Evolutionary conservation across 1,140 invertebrate genomes (phyloP), one percentile per base, ranked within the genome.

Genomic region (Drosophila carrolli): DNA sequence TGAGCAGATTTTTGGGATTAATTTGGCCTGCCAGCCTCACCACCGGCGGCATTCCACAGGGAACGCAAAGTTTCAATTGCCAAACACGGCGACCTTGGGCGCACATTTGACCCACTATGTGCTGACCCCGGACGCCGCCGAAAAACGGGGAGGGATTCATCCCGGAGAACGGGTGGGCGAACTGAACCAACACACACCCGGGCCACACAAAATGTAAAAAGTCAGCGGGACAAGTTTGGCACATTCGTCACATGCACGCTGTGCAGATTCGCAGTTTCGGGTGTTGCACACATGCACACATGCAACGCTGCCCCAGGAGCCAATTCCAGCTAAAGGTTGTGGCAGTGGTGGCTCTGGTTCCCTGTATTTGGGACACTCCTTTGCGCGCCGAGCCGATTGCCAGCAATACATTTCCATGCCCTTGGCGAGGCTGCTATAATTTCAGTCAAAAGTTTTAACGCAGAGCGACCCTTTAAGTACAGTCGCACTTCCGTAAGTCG

Each of bases 171-270:
- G 32, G 2, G 11, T 19, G 10, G 50, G 1, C 10, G 16, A 7
- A 41, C 27, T 13, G 14, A 60, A 66, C 13, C 9, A 37, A 66
- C 51, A 68, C 40, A 40, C n/a, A 68, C 11, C 47, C 11, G n/a
- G 8, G 13, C 11, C 37, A 14, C 1, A 50, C 16, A 40, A 46
- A 47, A 13, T 16, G 29, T 0, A 63, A 46, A 47, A 37, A 19
- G 57, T 14, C 35, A 40, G 67, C 37, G 37, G 35, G 13, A 78
- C 63, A 85, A 85, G 59, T 81, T 81, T 78, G 78, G 53, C 68
- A 82, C 82, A 85, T 84, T 86, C 81, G 78, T 86, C 82, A 84
- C 62, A 54, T 27, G 67, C 53, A 74, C 66, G 68, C 16, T 43
- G 32, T 41, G 51, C 41, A 47, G 56, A 54, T 43, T 51, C 54